Conservation (phyloP, 2,113 vertebrate genomes). For the Rhegmatorhina hoffmannsi region DNA sequence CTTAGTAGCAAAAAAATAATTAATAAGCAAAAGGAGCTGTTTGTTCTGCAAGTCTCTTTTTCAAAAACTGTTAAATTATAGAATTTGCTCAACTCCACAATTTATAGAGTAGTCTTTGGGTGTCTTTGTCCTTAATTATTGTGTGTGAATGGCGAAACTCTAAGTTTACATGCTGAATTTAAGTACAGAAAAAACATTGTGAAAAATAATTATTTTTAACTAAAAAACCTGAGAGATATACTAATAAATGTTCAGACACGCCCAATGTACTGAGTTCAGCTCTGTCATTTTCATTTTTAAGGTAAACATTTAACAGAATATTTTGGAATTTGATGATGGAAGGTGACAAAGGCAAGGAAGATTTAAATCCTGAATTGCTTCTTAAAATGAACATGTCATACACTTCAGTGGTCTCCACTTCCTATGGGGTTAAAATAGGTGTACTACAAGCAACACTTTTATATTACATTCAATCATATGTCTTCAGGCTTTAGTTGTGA, state of each 20-base stretch:
- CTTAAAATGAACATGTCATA: neutral
- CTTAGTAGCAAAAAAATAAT: neutral
- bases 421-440: constrained; percentile 46
- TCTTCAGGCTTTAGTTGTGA: constrained; percentile 72
- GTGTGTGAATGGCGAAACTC: neutral
- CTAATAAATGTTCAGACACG: neutral
- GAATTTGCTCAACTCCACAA: neutral
- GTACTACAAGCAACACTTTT: constrained; percentile 56
- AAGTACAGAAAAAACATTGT: neutral
- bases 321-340: neutral
- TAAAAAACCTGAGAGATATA: neutral
- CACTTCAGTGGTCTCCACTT: neutral
- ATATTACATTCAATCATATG: constrained; percentile 55
- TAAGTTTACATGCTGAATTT: neutral
- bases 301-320: neutral
- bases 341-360: neutral
- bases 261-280: neutral
- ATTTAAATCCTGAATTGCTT: neutral
- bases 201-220: neutral
- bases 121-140: neutral
- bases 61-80: neutral
- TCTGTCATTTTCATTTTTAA: neutral
- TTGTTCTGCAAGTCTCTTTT: neutral
- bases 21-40: neutral
- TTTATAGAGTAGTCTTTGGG: neutral